Evolutionary conservation across 2,888 invertebrate genomes (phyloP), one percentile per base, ranked within the genome.

Genomic region (Scaptomyza cyrtandrae): DNA sequence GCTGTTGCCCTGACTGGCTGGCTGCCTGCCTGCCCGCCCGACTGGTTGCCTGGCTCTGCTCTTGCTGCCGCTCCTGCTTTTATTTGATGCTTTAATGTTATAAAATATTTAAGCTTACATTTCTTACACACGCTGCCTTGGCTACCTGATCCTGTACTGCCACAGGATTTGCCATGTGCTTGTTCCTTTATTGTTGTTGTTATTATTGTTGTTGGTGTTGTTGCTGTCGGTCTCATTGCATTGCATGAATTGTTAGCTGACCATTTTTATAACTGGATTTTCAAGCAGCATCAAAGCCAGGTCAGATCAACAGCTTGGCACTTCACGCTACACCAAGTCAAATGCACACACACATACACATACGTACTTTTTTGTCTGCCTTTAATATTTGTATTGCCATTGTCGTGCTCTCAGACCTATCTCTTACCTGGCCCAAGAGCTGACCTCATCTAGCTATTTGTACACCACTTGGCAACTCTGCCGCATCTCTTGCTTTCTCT

Each of bases 101-200:
- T 89, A 89, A 88, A 88, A 89, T 88, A 89, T 89, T 89, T 86
- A 89, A 88, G 89, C 76, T 86, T 75, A 89, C 78, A 85, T 87
- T 76, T 82, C 79, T 68, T 70, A 69, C 77, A 80, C 65, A 71
- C 61, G 59, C 68, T 41, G 41, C 16, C 16, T 67, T 49, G 48
- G 45, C 41, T 54, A 59, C 49, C 50, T 50, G 53, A 37, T 73
- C 58, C 55, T 71, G 57, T 57, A 65, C 27, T 24, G 58, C 58
- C 54, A 67, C 39, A 50, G 37, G 66, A 61, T 56, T 66, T 66
- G 57, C 74, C 60, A 48, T 55, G 72, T 52, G 59, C 56, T 60
- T 14, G 39, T 14, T 9, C 6, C n/a, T 14, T 6, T 19, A 10
- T 44, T 4, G 24, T 24, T 24, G 24, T 43, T 41, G 41, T 14